A percentile compares a stretch with the other conserved stretches of the same genome.
Conservation (phyloP, 2,888 invertebrate genomes). For the Geotrupes spiniger region DNA sequence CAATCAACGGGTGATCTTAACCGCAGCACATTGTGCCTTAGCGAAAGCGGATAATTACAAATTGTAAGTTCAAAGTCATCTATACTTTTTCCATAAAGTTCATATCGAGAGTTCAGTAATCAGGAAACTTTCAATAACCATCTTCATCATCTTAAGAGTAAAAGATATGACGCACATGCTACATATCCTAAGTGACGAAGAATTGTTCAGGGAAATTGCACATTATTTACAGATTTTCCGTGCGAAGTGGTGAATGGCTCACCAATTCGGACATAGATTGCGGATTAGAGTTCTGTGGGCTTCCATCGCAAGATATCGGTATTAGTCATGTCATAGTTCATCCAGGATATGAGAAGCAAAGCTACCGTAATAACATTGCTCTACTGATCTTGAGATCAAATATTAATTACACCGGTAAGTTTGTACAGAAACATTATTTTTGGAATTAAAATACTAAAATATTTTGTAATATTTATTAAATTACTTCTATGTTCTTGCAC, state of each 20-base stretch:
- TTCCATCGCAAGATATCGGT: conserved; percentile 66
- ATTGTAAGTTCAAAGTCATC: conserved; percentile 61
- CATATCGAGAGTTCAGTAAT: too few relatives aligned
- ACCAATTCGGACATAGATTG: conserved; percentile 72
- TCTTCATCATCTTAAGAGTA: too few relatives aligned
- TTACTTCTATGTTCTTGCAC: too few relatives aligned
- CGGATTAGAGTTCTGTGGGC: conserved; percentile 71
- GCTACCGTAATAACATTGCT: conserved; percentile 67
- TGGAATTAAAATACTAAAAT: too few relatives aligned
- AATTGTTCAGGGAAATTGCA: too few relatives aligned
- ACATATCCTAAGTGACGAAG: too few relatives aligned
- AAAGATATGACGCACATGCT: too few relatives aligned
- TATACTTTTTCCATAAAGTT: too few relatives aligned
- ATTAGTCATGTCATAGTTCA: conserved; percentile 75
- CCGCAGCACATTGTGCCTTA: conserved; percentile 77
- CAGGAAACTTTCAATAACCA: too few relatives aligned
- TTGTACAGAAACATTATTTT: too few relatives aligned
- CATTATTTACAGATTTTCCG: conserved; percentile 35
- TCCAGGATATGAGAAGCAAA: conserved; percentile 65
- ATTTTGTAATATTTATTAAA: too few relatives aligned
- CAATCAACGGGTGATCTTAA: conserved; percentile 59
- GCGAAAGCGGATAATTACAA: conserved; percentile 74
- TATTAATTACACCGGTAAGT: conserved; percentile 63
- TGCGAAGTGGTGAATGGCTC: conserved; percentile 73
- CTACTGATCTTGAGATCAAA: conserved; percentile 67